Evolutionary conservation across 2,888 invertebrate genomes (phyloP).

Genomic region (Apamea monoglypha): DNA sequence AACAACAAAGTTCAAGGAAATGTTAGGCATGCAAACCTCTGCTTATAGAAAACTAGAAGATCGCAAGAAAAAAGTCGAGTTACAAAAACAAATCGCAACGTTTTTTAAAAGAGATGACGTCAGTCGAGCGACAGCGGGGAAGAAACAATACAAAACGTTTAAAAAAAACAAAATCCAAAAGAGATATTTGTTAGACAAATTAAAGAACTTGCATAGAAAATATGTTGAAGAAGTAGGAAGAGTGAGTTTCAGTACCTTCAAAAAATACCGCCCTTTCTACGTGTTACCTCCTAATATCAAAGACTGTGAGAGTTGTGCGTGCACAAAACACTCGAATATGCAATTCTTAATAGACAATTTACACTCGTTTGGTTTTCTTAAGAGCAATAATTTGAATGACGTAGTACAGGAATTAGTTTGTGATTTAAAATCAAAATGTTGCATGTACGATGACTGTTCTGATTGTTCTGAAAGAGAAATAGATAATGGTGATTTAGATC

Average conservation of each 20-base stretch:
- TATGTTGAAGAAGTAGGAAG: neutral
- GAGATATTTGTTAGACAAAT: constrained; percentile 4
- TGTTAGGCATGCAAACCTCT: no score
- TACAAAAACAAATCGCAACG: neutral
- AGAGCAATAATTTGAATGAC: constrained; percentile 1
- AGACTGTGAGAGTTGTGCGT: constrained; percentile 6
- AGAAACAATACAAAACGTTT: constrained; percentile 7
- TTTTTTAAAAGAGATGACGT: constrained; percentile 10
- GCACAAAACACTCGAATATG: constrained; percentile 15
- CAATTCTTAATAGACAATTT: neutral
- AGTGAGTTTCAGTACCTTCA: constrained; percentile 10
- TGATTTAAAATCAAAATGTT: neutral
- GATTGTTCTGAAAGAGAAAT: neutral
- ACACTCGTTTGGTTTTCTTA: neutral
- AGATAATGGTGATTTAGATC: neutral
- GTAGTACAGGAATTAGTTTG: neutral
- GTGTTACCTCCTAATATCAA: constrained; percentile 5
- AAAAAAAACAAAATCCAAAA: neutral
- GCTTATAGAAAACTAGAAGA: no score
- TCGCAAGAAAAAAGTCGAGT: neutral
- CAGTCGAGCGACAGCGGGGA: constrained; percentile 3
- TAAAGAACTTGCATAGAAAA: neutral
- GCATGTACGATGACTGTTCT: constrained; percentile 1
- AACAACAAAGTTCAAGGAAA: no score
- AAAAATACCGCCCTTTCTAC: constrained; percentile 8